Base-by-base conservation (phyloP, 2,888 invertebrate genomes). In the Mayetiola destructor region DNA sequence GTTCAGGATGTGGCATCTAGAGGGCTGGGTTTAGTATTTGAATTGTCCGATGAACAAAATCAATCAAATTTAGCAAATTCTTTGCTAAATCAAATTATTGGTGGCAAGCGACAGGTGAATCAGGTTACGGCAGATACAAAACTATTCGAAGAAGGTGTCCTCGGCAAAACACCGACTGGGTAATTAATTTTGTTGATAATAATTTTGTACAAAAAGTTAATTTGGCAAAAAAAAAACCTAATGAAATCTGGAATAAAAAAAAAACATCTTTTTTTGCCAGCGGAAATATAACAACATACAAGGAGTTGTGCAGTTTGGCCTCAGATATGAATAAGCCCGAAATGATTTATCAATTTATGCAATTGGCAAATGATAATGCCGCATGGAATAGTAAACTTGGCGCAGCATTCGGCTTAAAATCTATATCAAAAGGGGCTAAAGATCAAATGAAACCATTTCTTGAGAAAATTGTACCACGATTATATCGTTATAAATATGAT, bases 301-400 rank as follows among this genome's bases (percentile, higher is more conserved):
- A 89, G 68, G 95, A 96, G 71, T 76, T 96, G 56, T 95, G 94
- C 70, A 87, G 91, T 0, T 75, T 95, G 48, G 94, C 94, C 0
- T 91, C 91, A 1, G 94, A 95, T 72, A 75, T 96, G 61, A 94
- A 94, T 68, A 90, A 95, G 68, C 95, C 95, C 0, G 94, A 95
- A 68, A 77, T 96, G 60, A 81, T 94, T 61, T 96, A 96, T 73
- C 90, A 91, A 71, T 96, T 96, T 69, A 89, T 96, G 88, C 88
- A 93, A 69, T 75, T 95, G 61, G 94, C 94, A 0, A 93, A 93
- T 75, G 90, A 94, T 67, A 92, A 95, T 71, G 85, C 92, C 1
- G 79, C 88, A 57, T 96, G 94, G 95, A 93, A 90, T 64, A 91
- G 92, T 8, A 91, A 90, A 68, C 56, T 69, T 77, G 94, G 94